These are phyloP conservation scores for Mimumesa dahlbomi DNA, from an alignment of 2,888 invertebrate genomes.

Conservation along the genomic window DNA sequence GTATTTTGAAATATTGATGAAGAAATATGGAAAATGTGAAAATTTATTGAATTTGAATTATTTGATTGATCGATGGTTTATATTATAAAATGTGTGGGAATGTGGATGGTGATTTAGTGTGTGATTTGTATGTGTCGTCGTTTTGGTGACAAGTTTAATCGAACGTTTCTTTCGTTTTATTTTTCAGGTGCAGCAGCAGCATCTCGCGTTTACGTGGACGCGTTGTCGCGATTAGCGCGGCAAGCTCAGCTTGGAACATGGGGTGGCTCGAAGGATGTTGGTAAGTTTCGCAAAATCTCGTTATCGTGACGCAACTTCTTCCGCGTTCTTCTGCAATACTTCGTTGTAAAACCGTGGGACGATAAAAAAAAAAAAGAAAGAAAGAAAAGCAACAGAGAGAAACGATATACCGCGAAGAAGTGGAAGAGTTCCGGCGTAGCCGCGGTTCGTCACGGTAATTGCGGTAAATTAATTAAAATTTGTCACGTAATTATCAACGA, in stretches of 20 bases:
- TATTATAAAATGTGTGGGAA: no score
- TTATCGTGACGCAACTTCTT: background rate
- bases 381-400: no score
- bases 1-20: no score
- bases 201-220: constrained; percentile 92
- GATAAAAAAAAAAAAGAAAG: background rate
- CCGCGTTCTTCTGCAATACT: background rate
- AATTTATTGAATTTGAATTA: no score
- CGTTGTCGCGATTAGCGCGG: constrained; percentile 91
- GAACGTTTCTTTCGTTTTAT: constrained; percentile 49
- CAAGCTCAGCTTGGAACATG: constrained; percentile 95
- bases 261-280: constrained; percentile 94
- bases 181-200: constrained; percentile 92
- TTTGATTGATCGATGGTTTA: no score
- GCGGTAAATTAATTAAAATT: constrained; percentile 41
- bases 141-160: no score
- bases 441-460: background rate
- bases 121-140: no score
- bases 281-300: constrained; percentile 86
- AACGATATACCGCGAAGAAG: background rate
- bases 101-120: no score
- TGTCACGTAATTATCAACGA: constrained; percentile 31
- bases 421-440: background rate
- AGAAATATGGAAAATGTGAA: no score
- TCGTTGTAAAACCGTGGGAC: background rate